phyloP scores from a whole-genome alignment of 2,888 invertebrate genomes.

The Nomada fucata region DNA sequence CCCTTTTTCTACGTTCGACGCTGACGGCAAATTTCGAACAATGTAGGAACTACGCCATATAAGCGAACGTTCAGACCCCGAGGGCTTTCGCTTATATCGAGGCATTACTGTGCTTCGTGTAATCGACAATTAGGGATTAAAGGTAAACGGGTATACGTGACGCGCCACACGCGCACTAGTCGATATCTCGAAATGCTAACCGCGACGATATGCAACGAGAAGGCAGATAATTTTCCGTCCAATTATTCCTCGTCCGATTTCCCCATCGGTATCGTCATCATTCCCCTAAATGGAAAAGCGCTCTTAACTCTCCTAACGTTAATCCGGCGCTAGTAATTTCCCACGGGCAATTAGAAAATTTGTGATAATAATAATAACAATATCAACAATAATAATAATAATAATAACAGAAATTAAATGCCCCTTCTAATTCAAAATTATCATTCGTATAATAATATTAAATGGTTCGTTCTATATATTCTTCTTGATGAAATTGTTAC shows the following conservation, averaged over 20 bases:
- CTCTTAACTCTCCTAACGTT: background rate
- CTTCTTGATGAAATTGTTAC: too few relatives aligned
- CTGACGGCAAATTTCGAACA: too few relatives aligned
- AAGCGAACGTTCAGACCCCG: too few relatives aligned
- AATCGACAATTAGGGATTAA: too few relatives aligned
- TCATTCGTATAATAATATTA: background rate
- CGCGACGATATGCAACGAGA: background rate
- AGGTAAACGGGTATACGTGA: conserved; percentile 50
- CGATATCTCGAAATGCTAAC: conserved; percentile 37
- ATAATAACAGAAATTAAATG: background rate
- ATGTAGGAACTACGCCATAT: too few relatives aligned
- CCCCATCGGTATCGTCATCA: background rate
- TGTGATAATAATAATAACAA: background rate
- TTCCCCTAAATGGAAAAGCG: background rate
- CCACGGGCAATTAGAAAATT: background rate
- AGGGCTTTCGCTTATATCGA: too few relatives aligned
- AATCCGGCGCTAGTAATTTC: too few relatives aligned
- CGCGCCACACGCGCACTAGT: conserved; percentile 20
- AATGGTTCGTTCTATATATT: background rate
- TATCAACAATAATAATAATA: background rate
- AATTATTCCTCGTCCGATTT: conserved; percentile 20
- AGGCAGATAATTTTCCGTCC: conserved; percentile 32
- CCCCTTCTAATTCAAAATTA: background rate
- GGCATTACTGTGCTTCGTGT: too few relatives aligned
- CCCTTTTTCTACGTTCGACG: too few relatives aligned